A percentile compares a stretch with the other conserved stretches of the same genome.
Evolutionary conservation across 2,888 invertebrate species (phyloP).

Genomic region (Hirtodrosophila confusa): DNA sequence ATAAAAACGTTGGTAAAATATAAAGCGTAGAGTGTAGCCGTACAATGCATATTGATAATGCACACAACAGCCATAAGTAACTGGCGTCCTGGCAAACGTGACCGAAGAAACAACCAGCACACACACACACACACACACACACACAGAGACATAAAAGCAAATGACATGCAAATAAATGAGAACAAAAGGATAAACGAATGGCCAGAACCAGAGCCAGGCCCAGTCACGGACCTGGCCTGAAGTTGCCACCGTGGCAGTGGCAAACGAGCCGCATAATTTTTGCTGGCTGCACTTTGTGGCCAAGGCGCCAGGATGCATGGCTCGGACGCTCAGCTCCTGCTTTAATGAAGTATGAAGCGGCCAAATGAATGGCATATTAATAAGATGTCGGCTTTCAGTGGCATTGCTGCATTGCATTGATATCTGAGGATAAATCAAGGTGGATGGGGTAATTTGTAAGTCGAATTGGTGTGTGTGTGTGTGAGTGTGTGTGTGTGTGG

Average conservation of each 20-base stretch:
- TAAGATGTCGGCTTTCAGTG: slow-evolving; percentile 70
- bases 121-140: slow-evolving; percentile 8
- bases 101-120: slow-evolving; percentile 47
- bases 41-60: slow-evolving; percentile 79
- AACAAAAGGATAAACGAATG: slow-evolving; percentile 79
- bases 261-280: slow-evolving; percentile 80
- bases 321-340: slow-evolving; percentile 45
- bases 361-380: slow-evolving; percentile 80
- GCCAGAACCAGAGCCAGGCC: slow-evolving; percentile 28
- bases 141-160: slow-evolving; percentile 45
- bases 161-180: slow-evolving; percentile 78
- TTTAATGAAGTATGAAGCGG: slow-evolving; percentile 77
- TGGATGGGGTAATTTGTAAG: slow-evolving; percentile 70
- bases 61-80: slow-evolving; percentile 75
- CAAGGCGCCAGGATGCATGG: slow-evolving; percentile 58
- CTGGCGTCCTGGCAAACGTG: slow-evolving; percentile 75
- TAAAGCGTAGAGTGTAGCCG: slow-evolving; percentile 29
- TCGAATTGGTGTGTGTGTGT: slow-evolving; percentile 27
- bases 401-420: slow-evolving; percentile 54
- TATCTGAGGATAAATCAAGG: slow-evolving; percentile 71
- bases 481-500: slow-evolving; percentile 6
- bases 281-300: slow-evolving; percentile 75
- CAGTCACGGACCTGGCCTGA: slow-evolving; percentile 1
- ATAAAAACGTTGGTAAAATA: slow-evolving; percentile 35
- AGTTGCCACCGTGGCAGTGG: slow-evolving; percentile 51